Evolutionary conservation across 2,113 vertebrate species (phyloP).

Genomic region (Heloderma charlesbogerti): DNA sequence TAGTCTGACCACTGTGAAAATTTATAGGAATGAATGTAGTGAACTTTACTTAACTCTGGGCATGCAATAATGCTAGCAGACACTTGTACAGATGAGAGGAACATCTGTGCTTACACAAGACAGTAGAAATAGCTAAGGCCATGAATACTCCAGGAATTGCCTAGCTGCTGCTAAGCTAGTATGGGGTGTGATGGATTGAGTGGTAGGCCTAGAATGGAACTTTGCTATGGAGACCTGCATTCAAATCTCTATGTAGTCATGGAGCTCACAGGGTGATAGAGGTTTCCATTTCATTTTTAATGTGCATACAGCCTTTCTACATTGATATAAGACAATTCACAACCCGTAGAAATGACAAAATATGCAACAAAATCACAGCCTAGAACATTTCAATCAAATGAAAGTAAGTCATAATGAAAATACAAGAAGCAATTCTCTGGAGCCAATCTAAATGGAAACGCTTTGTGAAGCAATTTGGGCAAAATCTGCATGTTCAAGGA

Average conservation of each 20-base stretch:
- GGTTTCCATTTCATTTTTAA: too few species aligned
- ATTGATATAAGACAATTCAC: background rate
- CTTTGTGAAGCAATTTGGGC: too few species aligned
- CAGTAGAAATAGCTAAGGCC: slow-evolving; percentile 25
- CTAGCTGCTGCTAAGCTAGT: slow-evolving; percentile 14
- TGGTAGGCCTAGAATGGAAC: background rate
- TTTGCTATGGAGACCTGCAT: background rate
- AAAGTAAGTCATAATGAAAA: background rate
- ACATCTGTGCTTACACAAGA: slow-evolving; percentile 40
- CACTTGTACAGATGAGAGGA: slow-evolving; percentile 29
- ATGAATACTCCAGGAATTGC: slow-evolving; percentile 34
- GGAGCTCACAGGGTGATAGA: background rate
- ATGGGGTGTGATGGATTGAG: background rate
- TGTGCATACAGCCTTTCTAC: background rate
- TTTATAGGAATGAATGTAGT: background rate
- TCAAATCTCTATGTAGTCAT: too few species aligned
- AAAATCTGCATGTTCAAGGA: too few species aligned
- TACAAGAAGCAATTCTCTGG: background rate
- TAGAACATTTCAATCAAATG: background rate
- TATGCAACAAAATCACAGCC: background rate
- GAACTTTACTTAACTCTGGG: slow-evolving; percentile 41
- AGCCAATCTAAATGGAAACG: too few species aligned
- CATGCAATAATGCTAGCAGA: slow-evolving; percentile 1
- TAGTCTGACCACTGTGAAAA: background rate
- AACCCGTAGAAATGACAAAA: background rate